These are phyloP conservation scores for Hippocampus comes DNA, from an alignment of 2,113 vertebrate genomes.

Conservation along the genomic window DNA sequence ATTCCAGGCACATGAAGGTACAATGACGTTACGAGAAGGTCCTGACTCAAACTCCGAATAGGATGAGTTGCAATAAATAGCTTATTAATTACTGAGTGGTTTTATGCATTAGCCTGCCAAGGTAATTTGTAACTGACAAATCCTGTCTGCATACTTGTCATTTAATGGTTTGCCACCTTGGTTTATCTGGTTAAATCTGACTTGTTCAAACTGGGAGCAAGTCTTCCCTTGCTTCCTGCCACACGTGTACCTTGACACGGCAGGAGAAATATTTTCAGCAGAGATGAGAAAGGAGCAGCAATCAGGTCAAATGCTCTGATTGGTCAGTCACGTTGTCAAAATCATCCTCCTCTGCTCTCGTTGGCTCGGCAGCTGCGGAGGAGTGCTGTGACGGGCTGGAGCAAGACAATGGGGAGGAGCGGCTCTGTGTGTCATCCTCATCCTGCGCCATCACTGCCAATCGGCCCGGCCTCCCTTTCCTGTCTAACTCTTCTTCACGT, in stretches of 20 bases:
- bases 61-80: constrained; percentile 34
- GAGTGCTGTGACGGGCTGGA: constrained; percentile 75
- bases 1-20: constrained; percentile 71
- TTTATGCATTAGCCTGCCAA: constrained; percentile 29
- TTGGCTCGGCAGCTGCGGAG: constrained; percentile 49
- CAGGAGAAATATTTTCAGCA: constrained; percentile 21
- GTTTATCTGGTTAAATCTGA: constrained; percentile 10
- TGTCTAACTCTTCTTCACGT: constrained; percentile 39
- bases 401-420: constrained; percentile 65
- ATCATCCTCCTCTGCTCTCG: constrained; percentile 50
- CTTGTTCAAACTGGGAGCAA: not conserved
- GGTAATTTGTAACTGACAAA: constrained; percentile 17
- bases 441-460: constrained; percentile 54
- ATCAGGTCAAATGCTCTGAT: constrained; percentile 69
- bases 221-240: constrained; percentile 22
- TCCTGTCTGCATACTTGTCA: constrained; percentile 18
- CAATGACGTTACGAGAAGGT: constrained; percentile 36
- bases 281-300: constrained; percentile 8
- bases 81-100: constrained; percentile 28
- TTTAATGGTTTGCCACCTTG: constrained; percentile 5
- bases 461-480: constrained; percentile 38
- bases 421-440: constrained; percentile 70
- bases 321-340: constrained; percentile 45
- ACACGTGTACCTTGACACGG: constrained; percentile 34
- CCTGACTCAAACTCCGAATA: constrained; percentile 56